phyloP scores from a whole-genome alignment of 2,797 vertebrate genomes.

The Tarsius wallacei region DNA sequence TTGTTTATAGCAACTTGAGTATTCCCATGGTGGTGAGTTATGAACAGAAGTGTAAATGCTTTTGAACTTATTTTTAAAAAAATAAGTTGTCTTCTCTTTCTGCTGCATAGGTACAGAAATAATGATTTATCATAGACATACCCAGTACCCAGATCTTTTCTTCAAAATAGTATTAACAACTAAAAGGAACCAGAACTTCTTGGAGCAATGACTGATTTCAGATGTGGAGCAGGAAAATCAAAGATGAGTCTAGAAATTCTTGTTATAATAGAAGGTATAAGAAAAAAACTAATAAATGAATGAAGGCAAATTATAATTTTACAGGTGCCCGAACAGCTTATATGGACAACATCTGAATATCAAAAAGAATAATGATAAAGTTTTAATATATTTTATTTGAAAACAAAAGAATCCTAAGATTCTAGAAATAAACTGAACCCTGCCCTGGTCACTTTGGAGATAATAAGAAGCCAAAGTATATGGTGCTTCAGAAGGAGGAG shows the following conservation, averaged over 20 bases:
- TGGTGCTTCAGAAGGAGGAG: background rate
- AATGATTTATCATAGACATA: background rate
- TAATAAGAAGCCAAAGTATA: background rate
- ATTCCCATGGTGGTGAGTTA: background rate
- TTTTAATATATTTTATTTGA: background rate
- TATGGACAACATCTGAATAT: background rate
- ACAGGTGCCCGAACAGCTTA: background rate
- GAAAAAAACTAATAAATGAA: background rate
- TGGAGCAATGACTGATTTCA: background rate
- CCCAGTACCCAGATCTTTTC: background rate
- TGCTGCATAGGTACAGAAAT: background rate
- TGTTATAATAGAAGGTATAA: background rate
- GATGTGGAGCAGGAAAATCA: background rate
- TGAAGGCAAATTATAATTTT: background rate
- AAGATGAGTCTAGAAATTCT: background rate
- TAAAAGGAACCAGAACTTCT: background rate
- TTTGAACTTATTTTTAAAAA: background rate
- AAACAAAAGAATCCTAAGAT: background rate
- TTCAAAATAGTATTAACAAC: background rate
- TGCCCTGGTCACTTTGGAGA: background rate
- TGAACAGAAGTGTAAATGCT: background rate
- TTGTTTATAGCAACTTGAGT: background rate
- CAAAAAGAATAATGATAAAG: background rate
- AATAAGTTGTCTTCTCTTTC: background rate
- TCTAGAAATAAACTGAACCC: background rate